These are phyloP conservation scores for Calephelis nemesis DNA, from an alignment of 1,140 invertebrate genomes.

Conservation along the genomic window DNA sequence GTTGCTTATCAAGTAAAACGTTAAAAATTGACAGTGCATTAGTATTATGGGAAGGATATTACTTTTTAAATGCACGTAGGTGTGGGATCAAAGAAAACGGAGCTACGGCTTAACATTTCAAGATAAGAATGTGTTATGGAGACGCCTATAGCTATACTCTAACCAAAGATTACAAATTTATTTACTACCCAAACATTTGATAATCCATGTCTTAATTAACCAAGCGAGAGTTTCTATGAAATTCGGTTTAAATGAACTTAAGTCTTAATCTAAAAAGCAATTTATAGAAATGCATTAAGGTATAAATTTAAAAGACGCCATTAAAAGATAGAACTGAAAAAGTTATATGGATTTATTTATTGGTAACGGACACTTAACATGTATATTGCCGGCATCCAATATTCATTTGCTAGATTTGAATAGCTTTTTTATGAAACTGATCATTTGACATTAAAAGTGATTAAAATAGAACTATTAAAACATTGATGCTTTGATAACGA, in stretches of 20 bases:
- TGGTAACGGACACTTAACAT: conserved; percentile 60
- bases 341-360: conserved; percentile 39
- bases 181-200: conserved; percentile 76
- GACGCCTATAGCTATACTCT: conserved; percentile 56
- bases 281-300: conserved; percentile 30
- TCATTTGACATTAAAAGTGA: conserved; percentile 17
- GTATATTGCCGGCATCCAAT: conserved; percentile 63
- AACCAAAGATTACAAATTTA: conserved; percentile 74
- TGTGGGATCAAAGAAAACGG: conserved; percentile 70
- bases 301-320: conserved; percentile 17
- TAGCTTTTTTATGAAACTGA: conserved; percentile 15
- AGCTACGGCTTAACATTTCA: conserved; percentile 59
- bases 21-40: conserved; percentile 77
- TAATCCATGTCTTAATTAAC: conserved; percentile 79
- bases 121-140: conserved; percentile 70
- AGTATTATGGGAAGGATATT: conserved; percentile 66
- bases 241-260: conserved; percentile 24
- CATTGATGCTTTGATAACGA: conserved; percentile 3
- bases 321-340: conserved; percentile 30
- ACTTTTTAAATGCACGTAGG: conserved; percentile 65
- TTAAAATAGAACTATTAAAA: conserved; percentile 17
- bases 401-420: conserved; percentile 53
- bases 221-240: conserved; percentile 55
- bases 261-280: conserved; percentile 31
- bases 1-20: conserved; percentile 55